Evolutionary conservation across 2,888 invertebrate species (phyloP), one percentile per base, ranked within the genome.

Genomic region (Pseudeuparius sepicola): DNA sequence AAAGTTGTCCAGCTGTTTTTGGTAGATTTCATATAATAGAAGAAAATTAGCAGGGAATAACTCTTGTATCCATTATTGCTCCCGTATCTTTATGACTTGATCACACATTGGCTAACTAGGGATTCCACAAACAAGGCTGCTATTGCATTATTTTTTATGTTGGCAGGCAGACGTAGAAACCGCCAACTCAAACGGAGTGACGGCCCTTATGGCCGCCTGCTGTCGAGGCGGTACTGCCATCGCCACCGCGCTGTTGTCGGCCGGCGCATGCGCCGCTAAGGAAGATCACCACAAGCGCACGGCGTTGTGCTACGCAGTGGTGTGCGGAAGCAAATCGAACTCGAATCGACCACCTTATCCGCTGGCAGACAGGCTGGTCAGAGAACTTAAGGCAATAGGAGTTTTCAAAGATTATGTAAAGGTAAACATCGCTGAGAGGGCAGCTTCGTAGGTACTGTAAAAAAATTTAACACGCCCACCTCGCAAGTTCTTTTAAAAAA

Each of bases 191-290:
- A 58, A 56, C 40, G 60, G 60, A 2, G 56, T 63, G 4, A 62
- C 63, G 3, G 56, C 62, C 1, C 44, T 63, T 20, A 64, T 62
- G 59, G 46, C 62, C 36, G 62, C 63, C 2, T 56, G 61, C 31
- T 59, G 56, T 27, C 46, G 56, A 7, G 58, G 57, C 37, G 56
- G 60, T 42, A 35, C 45, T 14, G 38, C 45, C 11, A 53, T 60
- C 15, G 56, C 60, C 3, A 45, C 48, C 9, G 42, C 47, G 4
- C 41, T 64, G 4, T 38, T 63, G 10, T 39, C 44, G 3, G 48
- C 46, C 9, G 53, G 54, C 3, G 61, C 61, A 3, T 50, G 55
- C 36, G 43, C 58, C 13, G 43, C 52, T 7, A 43, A 51, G 16
- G 57, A 60, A 42, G 63, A 64, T 41, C 45, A 53, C 38, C 54